phyloP scores from a whole-genome alignment of 1,140 invertebrate genomes.

The Scylla paramamosain region DNA sequence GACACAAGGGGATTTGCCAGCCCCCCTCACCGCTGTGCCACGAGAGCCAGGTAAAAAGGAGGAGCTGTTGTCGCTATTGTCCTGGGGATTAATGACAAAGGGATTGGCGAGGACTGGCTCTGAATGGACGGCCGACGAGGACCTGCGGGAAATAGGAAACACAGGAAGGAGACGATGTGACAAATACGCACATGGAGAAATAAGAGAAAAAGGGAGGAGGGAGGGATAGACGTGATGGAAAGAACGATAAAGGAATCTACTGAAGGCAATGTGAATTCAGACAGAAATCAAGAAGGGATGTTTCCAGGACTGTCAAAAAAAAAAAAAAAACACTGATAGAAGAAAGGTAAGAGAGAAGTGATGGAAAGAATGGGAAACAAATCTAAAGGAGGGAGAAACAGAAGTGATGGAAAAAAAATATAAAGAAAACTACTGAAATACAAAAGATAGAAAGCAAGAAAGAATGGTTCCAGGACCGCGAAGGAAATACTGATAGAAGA shows the following conservation, averaged over 20 bases:
- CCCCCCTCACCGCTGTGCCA: not conserved
- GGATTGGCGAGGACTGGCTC: not conserved
- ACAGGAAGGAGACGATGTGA: not conserved
- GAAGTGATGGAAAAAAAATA: too few species aligned
- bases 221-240: not conserved
- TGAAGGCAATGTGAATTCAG: too few species aligned
- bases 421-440: too few species aligned
- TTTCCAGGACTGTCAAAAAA: not conserved
- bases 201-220: not conserved
- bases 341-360: not conserved
- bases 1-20: not conserved
- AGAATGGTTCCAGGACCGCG: too few species aligned
- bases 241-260: too few species aligned
- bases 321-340: not conserved
- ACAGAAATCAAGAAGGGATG: too few species aligned
- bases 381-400: not conserved
- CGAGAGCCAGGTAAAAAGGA: not conserved
- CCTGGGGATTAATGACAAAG: conserved; percentile 3
- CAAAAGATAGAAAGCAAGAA: too few species aligned
- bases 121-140: not conserved
- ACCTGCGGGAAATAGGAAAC: not conserved
- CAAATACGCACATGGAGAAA: not conserved
- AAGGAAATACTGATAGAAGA: too few species aligned
- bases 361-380: not conserved
- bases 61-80: not conserved